Base-by-base conservation (phyloP, 2,113 vertebrate genomes). In the Chrysochloris asiatica region DNA sequence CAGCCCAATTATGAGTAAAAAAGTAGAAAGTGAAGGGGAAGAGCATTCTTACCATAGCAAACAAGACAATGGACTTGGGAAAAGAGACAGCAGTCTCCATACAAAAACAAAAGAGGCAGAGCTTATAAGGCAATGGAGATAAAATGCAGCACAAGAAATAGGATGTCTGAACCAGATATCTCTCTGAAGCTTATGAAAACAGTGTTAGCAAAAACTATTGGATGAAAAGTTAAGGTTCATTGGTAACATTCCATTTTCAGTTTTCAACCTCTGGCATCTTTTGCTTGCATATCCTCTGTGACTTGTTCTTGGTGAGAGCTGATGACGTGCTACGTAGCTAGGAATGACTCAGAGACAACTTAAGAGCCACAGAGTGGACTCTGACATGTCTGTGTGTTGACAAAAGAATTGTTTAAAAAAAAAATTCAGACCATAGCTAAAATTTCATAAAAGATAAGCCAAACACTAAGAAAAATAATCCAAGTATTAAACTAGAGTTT, bases 401-500 rank as follows among this genome's bases (percentile, higher is more conserved):
- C 38, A 94, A 93, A 81, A 84, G 17, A 75, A 81, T 93, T 54
- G 17, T 78, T n/a, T n/a, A n/a, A 93, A 94, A 78, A 30, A 73
- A 52, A 81, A 94, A 61, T 65, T 17, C 90, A 56, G 17, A 79
- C 14, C 21, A 81, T 33, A 83, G 33, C n/a, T 83, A 50, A 94
- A 61, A 52, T 67, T 78, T 89, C 14, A 65, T 56, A 47, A 65
- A 82, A 80, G 59, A 77, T 26, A 47, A 28, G 45, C 48, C 33
- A 67, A 81, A 69, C 45, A 76, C 30, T 89, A 80, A 89, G 22
- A 84, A 80, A 89, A 24, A 81, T 56, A 56, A 78, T 50, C 1
- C 30, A 86, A 86, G 22, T 36, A 71, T 79, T 19, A 88, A 56
- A 50, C 61, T 45, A 95, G 45, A 95, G 79, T 59, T 88, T 86